A percentile compares a stretch with the other conserved stretches of the same genome.
Evolutionary conservation across 2,888 invertebrate species (phyloP).

Genomic region (Brenthis hecate): DNA sequence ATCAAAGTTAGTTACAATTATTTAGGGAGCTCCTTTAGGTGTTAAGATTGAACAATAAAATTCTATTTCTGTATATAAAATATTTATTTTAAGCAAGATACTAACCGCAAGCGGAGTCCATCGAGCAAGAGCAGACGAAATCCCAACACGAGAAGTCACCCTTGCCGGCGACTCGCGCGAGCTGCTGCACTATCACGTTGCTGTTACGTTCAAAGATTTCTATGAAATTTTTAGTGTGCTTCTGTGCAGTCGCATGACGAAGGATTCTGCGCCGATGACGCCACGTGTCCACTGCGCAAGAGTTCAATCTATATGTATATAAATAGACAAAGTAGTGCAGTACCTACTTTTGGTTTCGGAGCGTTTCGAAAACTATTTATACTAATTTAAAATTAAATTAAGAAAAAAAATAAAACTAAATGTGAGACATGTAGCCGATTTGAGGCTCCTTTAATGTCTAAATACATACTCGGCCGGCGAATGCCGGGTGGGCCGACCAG

Average conservation of each 20-base stretch:
- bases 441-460: too few relatives aligned
- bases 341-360: too few relatives aligned
- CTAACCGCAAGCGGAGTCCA: constrained; percentile 57
- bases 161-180: not conserved
- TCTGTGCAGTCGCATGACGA: not conserved
- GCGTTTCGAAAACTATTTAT: too few relatives aligned
- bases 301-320: not conserved
- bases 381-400: too few relatives aligned
- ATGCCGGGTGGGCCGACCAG: too few relatives aligned
- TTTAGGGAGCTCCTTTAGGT: too few relatives aligned
- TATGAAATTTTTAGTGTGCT: constrained; percentile 5
- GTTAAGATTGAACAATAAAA: too few relatives aligned
- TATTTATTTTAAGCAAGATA: not conserved
- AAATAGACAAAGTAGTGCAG: too few relatives aligned
- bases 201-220: constrained; percentile 10
- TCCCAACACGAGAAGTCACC: constrained; percentile 19
- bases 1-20: too few relatives aligned
- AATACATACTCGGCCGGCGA: too few relatives aligned
- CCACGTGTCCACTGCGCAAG: constrained; percentile 6
- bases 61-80: not conserved
- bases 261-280: constrained; percentile 14
- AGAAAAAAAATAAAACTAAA: too few relatives aligned
- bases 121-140: constrained; percentile 42
- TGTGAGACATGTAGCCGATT: too few relatives aligned
- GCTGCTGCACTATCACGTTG: not conserved